Evolutionary conservation across 2,888 invertebrate genomes (phyloP), one percentile per base, ranked within the genome.

Genomic region (Lasioglossum calceatum): DNA sequence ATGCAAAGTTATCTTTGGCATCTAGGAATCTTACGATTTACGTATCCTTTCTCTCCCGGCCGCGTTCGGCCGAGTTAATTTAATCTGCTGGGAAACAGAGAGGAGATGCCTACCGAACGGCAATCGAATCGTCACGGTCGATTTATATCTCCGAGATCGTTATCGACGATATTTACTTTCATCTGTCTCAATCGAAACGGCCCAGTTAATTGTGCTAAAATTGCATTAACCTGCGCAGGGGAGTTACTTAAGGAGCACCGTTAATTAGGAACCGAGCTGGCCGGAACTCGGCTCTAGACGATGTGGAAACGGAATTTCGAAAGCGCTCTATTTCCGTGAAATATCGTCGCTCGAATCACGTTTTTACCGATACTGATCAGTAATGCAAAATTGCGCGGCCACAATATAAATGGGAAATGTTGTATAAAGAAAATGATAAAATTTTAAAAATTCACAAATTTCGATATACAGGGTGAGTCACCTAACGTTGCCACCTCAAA

Each of bases 1-100:
- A 94, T 93, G 92, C 92, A 94, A 95, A 95, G 94, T 89, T 93
- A 95, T 94, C 94, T 92, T 85, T 82, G 91, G 90, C 91, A 94
- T 94, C 94, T 93, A 92, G 90, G 92, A 92, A 93, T 92, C 91
- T 90, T 88, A 88, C 89, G 88, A 90, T 91, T 90, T 90, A 90
- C 90, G 89, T 88, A 85, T 78, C 87, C 87, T 74, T 87, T 79
- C 79, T 82, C 67, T 73, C n/a, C 58, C 77, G 72, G 39, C 54
- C n/a, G 77, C 74, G 85, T 77, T 71, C 71, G 19, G 67, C 47
- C 54, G 81, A 90, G 87, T 89, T 91, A 89, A 88, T 91, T 90
- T 90, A 89, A 84, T 89, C 82, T 78, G 76, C 76, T 86, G 86
- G 87, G 84, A 91, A 58, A 86, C 80, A 73, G 77, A 75, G 87